phyloP scores from a whole-genome alignment of 2,113 vertebrate genomes.

The Leptodactylus fuscus region DNA sequence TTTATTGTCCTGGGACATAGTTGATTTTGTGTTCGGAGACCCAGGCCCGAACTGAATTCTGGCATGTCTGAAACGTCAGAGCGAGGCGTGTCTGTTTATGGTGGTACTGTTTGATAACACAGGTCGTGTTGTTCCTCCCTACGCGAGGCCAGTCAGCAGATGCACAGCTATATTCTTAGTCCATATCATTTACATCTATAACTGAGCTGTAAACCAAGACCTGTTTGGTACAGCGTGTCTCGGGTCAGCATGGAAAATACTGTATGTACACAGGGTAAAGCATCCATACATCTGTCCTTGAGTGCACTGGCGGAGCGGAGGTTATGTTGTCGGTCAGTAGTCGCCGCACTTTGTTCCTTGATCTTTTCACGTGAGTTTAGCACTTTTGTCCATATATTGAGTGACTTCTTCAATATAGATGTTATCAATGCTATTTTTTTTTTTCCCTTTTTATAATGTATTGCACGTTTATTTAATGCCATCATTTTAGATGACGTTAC shows the following conservation, averaged over 20 bases:
- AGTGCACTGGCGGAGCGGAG: background rate
- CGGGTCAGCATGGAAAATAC: background rate
- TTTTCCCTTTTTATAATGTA: no score
- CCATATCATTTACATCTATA: constrained; percentile 38
- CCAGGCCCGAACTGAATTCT: background rate
- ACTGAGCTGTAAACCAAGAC: constrained; percentile 33
- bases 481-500: background rate
- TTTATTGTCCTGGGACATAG: no score
- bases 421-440: no score
- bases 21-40: background rate
- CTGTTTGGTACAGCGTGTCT: constrained; percentile 11
- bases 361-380: no score
- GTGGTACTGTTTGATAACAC: constrained; percentile 39
- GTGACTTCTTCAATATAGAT: no score
- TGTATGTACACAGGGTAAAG: background rate
- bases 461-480: no score
- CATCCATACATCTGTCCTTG: constrained; percentile 28
- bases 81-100: constrained; percentile 15
- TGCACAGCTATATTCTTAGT: constrained; percentile 4
- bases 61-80: background rate
- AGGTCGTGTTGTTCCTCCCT: background rate
- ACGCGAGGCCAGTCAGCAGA: background rate
- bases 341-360: no score
- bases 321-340: no score
- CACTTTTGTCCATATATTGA: no score